phyloP scores from a whole-genome alignment of 1,140 invertebrate genomes.

The Meloidogyne chitwoodi region DNA sequence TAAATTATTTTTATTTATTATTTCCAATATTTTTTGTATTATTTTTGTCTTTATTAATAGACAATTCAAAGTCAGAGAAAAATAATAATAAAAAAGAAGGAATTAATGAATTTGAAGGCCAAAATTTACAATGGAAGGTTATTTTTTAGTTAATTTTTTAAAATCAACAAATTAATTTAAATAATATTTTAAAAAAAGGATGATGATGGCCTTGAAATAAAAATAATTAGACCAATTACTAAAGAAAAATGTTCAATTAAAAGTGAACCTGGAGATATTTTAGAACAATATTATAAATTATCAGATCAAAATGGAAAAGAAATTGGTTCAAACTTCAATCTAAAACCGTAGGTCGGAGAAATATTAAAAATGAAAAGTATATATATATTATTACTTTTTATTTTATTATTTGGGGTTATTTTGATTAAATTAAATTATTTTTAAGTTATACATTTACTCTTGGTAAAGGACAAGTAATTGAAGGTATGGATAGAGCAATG shows the following conservation, averaged over 20 bases:
- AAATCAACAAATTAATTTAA: too few relatives aligned
- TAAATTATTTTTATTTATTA: not conserved
- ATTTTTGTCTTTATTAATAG: not conserved
- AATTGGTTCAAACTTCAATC: slow-evolving; percentile 58
- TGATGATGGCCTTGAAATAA: slow-evolving; percentile 56
- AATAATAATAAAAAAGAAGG: slow-evolving; percentile 2
- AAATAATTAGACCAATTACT: slow-evolving; percentile 55
- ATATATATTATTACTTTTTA: too few relatives aligned
- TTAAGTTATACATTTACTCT: slow-evolving; percentile 57
- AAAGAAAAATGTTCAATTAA: slow-evolving; percentile 56
- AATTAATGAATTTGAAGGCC: slow-evolving; percentile 32
- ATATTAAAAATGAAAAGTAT: not conserved
- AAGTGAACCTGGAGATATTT: slow-evolving; percentile 52
- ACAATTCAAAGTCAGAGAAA: not conserved
- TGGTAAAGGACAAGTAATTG: slow-evolving; percentile 52
- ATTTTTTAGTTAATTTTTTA: too few relatives aligned
- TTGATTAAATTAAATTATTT: not conserved
- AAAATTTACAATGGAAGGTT: slow-evolving; percentile 37
- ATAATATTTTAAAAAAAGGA: slow-evolving; percentile 27
- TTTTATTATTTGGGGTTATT: not conserved
- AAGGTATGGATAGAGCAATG: slow-evolving; percentile 52
- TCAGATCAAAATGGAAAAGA: slow-evolving; percentile 56
- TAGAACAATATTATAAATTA: slow-evolving; percentile 58
- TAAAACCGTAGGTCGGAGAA: slow-evolving; percentile 53
- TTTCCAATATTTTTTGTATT: not conserved